A percentile compares a stretch with the other conserved stretches of the same genome.
These are phyloP conservation scores for Chionis minor DNA, from an alignment of 2,113 vertebrate genomes.

Conservation along the genomic window DNA sequence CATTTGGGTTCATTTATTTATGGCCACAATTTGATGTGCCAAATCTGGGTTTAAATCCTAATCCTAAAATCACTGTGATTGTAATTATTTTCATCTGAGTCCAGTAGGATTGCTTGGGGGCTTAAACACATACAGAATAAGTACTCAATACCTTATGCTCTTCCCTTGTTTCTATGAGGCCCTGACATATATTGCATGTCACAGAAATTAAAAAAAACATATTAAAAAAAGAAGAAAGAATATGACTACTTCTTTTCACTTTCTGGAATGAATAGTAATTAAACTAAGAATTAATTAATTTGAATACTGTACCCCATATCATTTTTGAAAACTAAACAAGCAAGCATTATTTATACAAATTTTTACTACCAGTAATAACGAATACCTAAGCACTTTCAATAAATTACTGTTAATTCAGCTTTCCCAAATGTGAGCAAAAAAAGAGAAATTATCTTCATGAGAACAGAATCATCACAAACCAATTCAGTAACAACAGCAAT, in stretches of 20 bases:
- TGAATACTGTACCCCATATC: background rate
- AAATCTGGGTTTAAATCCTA: background rate
- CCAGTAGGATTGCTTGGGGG: background rate
- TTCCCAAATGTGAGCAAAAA: background rate
- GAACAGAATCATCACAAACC: background rate
- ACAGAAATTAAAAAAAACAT: background rate
- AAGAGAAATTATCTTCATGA: background rate
- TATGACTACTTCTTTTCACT: background rate
- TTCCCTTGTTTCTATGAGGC: background rate
- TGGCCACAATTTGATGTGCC: background rate
- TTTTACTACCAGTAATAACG: background rate
- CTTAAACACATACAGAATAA: background rate
- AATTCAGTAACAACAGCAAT: slow-evolving; percentile 32
- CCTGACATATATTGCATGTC: background rate
- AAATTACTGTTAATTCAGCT: background rate
- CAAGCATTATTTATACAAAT: background rate
- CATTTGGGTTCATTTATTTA: background rate
- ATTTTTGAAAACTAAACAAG: background rate
- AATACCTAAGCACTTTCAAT: background rate
- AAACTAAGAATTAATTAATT: background rate
- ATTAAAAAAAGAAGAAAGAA: too few relatives aligned
- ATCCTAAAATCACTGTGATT: background rate
- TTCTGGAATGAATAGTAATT: background rate
- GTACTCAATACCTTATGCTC: background rate
- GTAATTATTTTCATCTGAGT: background rate